Evolutionary conservation across 2,113 vertebrate genomes (phyloP).

Genomic region (Hypocryptadius cinnamomeus): DNA sequence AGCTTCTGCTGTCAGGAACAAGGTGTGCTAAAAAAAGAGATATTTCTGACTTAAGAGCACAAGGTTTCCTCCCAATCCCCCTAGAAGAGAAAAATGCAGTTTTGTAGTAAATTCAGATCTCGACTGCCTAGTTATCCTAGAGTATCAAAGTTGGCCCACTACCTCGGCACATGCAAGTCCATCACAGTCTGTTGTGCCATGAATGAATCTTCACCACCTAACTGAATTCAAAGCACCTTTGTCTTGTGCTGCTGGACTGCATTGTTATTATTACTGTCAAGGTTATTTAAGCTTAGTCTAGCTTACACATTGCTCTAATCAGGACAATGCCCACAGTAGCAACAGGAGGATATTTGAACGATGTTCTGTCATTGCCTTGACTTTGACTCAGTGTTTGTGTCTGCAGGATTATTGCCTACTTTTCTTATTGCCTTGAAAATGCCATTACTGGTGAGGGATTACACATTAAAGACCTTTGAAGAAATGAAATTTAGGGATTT

Average conservation of each 20-base stretch:
- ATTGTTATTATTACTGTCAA: not conserved
- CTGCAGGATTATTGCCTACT: not conserved
- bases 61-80: not conserved
- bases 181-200: not conserved
- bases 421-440: not conserved
- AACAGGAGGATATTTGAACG: not conserved
- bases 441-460: not conserved
- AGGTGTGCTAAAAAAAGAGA: not conserved
- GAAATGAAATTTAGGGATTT: not conserved
- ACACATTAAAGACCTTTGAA: not conserved
- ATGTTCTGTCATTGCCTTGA: not conserved
- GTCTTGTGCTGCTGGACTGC: not conserved
- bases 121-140: not conserved
- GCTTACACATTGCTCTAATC: fast-evolving
- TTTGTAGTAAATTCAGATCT: not conserved
- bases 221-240: not conserved
- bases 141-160: not conserved
- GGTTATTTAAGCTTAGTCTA: not conserved
- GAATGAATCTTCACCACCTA: not conserved
- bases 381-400: not conserved
- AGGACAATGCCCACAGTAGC: fast-evolving
- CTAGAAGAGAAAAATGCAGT: not conserved
- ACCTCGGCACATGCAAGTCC: not conserved
- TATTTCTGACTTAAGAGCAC: not conserved
- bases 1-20: not conserved